These are phyloP conservation scores for Rousettus madagascariensis DNA, from an alignment of 2,797 vertebrate genomes.

Conservation along the genomic window DNA sequence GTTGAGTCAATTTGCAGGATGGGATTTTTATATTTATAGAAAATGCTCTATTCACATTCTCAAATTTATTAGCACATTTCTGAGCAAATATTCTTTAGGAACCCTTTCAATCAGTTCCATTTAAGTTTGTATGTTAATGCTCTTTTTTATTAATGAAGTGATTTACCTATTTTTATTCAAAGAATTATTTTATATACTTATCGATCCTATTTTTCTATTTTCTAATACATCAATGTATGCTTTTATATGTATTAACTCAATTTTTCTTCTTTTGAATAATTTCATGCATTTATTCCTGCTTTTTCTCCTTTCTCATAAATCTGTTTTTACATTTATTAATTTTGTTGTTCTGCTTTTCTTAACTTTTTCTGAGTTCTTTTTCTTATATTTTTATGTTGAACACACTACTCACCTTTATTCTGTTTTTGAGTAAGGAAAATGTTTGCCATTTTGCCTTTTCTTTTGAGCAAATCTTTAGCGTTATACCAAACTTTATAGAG, in stretches of 20 bases:
- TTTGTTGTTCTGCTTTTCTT: not conserved
- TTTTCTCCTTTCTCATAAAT: not conserved
- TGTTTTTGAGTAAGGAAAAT: not conserved
- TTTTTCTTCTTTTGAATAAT: not conserved
- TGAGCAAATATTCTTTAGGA: conserved; percentile 56
- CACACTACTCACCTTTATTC: not conserved
- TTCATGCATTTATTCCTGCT: not conserved
- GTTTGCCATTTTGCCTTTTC: not conserved
- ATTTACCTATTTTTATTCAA: conserved; percentile 26
- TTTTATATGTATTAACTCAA: not conserved
- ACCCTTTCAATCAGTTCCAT: conserved; percentile 7
- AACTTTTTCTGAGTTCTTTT: not conserved
- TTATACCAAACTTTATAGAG: not conserved
- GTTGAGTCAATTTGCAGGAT: conserved; percentile 18
- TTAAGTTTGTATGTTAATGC: conserved; percentile 39
- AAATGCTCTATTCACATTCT: conserved; percentile 52
- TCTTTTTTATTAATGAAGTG: conserved; percentile 23
- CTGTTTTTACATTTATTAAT: not conserved
- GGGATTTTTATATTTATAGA: conserved; percentile 52
- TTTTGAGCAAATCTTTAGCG: not conserved
- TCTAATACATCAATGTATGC: not conserved
- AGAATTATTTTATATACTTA: conserved; percentile 37
- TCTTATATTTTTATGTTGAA: not conserved
- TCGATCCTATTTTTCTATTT: not conserved
- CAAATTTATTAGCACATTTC: conserved; percentile 62